Conservation (phyloP, 1,140 invertebrate species). For the Caligus rogercresseyi region DNA sequence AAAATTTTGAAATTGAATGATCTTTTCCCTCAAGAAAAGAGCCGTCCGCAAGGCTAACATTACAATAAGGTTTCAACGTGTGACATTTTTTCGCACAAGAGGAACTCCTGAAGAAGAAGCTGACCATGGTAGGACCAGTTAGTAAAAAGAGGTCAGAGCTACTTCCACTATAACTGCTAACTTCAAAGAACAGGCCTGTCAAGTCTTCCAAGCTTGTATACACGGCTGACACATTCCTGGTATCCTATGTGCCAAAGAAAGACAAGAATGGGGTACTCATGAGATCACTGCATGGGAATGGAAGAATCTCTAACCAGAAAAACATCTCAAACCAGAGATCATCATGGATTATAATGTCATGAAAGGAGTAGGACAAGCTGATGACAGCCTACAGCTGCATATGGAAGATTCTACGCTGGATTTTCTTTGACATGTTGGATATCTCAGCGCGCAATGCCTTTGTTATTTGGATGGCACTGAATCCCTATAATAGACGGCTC, state of each 20-base stretch:
- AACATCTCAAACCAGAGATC: too few relatives aligned
- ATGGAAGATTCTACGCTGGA: not conserved
- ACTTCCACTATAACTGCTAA: not conserved
- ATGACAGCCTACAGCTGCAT: too few relatives aligned
- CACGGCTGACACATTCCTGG: not conserved
- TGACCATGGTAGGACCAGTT: not conserved
- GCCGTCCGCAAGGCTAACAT: too few relatives aligned
- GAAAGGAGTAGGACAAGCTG: not conserved
- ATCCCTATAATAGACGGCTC: not conserved
- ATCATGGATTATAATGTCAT: not conserved
- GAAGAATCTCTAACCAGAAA: constrained; percentile 46
- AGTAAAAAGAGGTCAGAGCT: too few relatives aligned
- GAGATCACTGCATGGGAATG: constrained; percentile 34
- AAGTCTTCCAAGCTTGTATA: not conserved
- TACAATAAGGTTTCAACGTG: too few relatives aligned
- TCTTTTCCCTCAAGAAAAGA: too few relatives aligned
- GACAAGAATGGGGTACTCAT: constrained; percentile 5
- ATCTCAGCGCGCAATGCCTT: not conserved
- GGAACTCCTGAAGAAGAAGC: not conserved
- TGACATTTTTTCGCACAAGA: too few relatives aligned
- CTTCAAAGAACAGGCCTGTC: not conserved
- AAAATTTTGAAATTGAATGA: too few relatives aligned
- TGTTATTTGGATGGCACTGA: not conserved
- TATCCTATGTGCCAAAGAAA: too few relatives aligned
- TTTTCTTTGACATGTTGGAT: not conserved